Base-by-base conservation (phyloP, 1,140 invertebrate species). In the Drosophila equinoxialis region DNA sequence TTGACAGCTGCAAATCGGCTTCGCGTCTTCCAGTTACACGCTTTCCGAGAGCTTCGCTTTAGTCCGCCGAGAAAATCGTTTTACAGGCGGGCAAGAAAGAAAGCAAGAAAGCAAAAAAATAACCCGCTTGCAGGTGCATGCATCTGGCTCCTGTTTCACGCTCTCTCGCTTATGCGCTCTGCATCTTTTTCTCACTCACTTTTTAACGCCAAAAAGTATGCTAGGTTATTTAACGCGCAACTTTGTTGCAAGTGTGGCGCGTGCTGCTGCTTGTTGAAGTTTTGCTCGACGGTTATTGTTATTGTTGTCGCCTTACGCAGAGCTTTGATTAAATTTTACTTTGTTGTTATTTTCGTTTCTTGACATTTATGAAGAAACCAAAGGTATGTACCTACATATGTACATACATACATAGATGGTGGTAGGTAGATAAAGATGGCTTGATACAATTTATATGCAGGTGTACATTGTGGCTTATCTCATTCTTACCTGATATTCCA, bases 401-500 rank as follows among this genome's bases (percentile, higher is more conserved):
- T 23, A 26, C 3, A 26, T 26, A 26, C 2, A 26, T 3, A 23
- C 23, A 4, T 26, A 26, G 23, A 4, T 26, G 23, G 23, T 3
- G 23, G 23, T 3, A 4, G 23, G 23, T 26, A 26, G 3, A 26
- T 26, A 26, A 4, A 26, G 23, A 4, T 26, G 33, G 1, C 20
- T 37, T 37, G 11, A 51, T 51, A 23, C 2, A 51, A 51, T 4
- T 23, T 51, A 23, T 20, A 3, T 10, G 17, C 23, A 23, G 10
- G 2, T 4, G 17, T 51, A 6, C n/a, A 20, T 51, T 39, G 37
- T 11, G 11, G 11, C 4, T 10, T 51, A 23, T 51, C 7, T 14
- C 6, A 0, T 45, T 51, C 94, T 96, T 94, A 97, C 97, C 97
- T 93, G 97, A 98, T 92, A 98, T 97, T 55, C 97, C 97, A 93